Evolutionary conservation across 2,113 vertebrate genomes (phyloP).

Genomic region (Pogona vitticeps): DNA sequence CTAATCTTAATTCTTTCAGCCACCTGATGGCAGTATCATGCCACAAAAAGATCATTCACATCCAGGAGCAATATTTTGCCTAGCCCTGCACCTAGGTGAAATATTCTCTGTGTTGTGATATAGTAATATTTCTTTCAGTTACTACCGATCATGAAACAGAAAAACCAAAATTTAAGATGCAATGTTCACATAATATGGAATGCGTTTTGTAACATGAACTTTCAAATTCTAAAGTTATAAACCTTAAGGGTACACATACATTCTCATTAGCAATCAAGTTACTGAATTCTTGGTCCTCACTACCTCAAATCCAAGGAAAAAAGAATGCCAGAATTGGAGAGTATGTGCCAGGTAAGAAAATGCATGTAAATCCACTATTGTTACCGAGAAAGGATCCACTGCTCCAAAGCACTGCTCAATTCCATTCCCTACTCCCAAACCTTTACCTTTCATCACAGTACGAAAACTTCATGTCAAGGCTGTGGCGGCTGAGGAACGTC

Average conservation of each 20-base stretch:
- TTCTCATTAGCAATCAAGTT: fast-evolving
- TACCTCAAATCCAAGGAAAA: not conserved
- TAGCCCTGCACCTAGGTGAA: not conserved
- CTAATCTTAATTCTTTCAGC: conserved; percentile 26
- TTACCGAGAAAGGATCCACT: not conserved
- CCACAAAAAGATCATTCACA: not conserved
- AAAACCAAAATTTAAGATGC: not conserved
- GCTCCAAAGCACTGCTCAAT: conserved; percentile 5
- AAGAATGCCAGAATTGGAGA: not conserved
- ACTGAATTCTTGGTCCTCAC: not conserved
- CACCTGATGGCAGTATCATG: conserved; percentile 80
- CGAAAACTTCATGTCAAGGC: conserved; percentile 98
- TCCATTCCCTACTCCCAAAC: not conserved
- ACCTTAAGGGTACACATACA: not conserved
- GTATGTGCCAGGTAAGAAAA: not conserved
- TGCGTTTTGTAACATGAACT: not conserved
- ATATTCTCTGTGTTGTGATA: not conserved
- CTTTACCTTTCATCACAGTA: conserved; percentile 96
- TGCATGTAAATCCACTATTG: too few species aligned
- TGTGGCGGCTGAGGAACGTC: conserved; percentile 98
- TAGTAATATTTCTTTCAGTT: not conserved
- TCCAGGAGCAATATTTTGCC: not conserved
- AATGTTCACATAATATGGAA: not conserved
- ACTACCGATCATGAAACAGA: not conserved
- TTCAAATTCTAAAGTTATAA: not conserved